Percentiles rank a stretch among this genome's conserved stretches.
These are phyloP conservation scores for Adelphocoris suturalis DNA, from an alignment of 2,888 invertebrate species.

Conservation along the genomic window DNA sequence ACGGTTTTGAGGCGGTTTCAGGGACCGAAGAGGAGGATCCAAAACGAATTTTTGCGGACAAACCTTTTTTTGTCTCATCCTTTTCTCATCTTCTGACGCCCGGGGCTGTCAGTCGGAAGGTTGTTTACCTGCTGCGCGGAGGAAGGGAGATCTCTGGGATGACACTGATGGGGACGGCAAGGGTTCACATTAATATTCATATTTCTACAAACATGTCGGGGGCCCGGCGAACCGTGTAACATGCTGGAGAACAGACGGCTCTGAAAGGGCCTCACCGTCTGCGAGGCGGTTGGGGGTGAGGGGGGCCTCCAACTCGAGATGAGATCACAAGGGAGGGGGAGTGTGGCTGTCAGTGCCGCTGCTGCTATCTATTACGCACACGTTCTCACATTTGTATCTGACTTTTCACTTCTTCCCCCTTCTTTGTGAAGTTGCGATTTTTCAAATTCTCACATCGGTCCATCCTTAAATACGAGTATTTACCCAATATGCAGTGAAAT, in stretches of 20 bases:
- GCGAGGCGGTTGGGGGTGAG: background rate
- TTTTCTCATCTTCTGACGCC: background rate
- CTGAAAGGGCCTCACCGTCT: constrained; percentile 22
- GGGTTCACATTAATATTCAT: constrained; percentile 67
- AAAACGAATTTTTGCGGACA: constrained; percentile 39
- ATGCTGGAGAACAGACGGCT: constrained; percentile 47
- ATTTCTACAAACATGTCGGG: constrained; percentile 69
- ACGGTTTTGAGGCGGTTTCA: background rate
- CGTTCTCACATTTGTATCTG: constrained; percentile 32
- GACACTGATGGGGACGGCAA: constrained; percentile 61
- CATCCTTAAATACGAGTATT: too few relatives aligned
- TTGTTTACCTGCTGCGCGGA: constrained; percentile 42
- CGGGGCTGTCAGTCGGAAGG: constrained; percentile 28
- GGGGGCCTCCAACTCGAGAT: background rate
- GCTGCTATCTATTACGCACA: constrained; percentile 50
- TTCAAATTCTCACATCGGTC: background rate
- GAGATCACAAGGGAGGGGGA: background rate
- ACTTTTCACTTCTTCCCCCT: background rate
- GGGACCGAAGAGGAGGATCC: background rate
- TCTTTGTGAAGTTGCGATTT: background rate
- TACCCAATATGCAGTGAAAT: too few relatives aligned
- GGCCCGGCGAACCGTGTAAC: constrained; percentile 61
- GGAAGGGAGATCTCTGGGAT: constrained; percentile 19
- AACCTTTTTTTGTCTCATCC: constrained; percentile 1
- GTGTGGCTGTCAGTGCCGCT: constrained; percentile 17